These are phyloP conservation scores for Oscheius sp. DNA, from an alignment of 2,888 invertebrate species.

Conservation along the genomic window DNA sequence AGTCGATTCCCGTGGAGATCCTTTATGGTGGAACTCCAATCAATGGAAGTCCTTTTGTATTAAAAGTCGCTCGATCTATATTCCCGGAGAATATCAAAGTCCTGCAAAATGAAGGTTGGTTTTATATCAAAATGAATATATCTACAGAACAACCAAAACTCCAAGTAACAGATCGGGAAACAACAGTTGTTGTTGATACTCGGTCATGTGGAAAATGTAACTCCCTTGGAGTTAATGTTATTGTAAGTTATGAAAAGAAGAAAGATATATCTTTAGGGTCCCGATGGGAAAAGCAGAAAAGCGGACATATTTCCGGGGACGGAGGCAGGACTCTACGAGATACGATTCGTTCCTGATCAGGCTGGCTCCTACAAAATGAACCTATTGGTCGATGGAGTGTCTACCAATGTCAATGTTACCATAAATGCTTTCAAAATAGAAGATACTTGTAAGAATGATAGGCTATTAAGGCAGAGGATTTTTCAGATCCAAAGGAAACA, in stretches of 20 bases:
- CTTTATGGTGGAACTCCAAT: slow-evolving; percentile 46
- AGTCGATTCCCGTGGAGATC: slow-evolving; percentile 39
- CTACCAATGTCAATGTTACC: not conserved
- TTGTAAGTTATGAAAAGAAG: slow-evolving; percentile 28
- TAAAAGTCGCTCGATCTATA: not conserved
- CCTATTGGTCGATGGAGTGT: slow-evolving; percentile 38
- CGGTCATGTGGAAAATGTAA: slow-evolving; percentile 47
- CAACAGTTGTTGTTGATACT: slow-evolving; percentile 45
- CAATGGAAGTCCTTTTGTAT: slow-evolving; percentile 29
- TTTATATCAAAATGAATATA: no score
- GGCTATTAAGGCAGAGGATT: not conserved
- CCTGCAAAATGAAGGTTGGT: not conserved
- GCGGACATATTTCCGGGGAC: slow-evolving; percentile 31
- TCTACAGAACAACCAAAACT: not conserved
- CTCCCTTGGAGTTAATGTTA: slow-evolving; percentile 40
- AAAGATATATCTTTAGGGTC: slow-evolving; percentile 37
- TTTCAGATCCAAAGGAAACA: not conserved
- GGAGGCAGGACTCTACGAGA: slow-evolving; percentile 36
- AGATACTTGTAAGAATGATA: not conserved
- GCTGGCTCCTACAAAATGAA: slow-evolving; percentile 25
- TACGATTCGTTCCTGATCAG: slow-evolving; percentile 37
- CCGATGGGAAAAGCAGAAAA: slow-evolving; percentile 45
- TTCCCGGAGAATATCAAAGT: slow-evolving; percentile 20
- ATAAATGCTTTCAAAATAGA: not conserved
- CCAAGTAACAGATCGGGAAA: slow-evolving; percentile 38